Base-by-base conservation (phyloP, 2,888 invertebrate genomes). In the Phortica okadai region DNA sequence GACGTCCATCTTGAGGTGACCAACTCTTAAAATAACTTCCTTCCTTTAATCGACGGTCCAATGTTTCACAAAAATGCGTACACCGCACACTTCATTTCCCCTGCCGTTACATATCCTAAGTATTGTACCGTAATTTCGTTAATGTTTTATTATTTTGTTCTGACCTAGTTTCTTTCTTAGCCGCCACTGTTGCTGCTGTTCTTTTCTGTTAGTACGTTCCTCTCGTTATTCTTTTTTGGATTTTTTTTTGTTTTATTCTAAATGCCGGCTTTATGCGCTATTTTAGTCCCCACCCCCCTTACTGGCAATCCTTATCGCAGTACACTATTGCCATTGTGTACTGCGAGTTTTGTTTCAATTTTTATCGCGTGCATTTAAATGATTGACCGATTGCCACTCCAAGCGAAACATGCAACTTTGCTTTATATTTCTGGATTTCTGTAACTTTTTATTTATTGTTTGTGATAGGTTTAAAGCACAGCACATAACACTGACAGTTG, bases 111-210 rank as follows among this genome's bases (percentile, higher is more conserved):
- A 56, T 79, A 76, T 77, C 25, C 75, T 25, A 16, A 16, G 16
- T 82, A 88, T 84, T 72, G 85, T 82, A 82, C 83, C 79, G 84
- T 84, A 86, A 86, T 89, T 88, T 83, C 82, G 84, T 89, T 88
- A 87, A 88, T 89, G 86, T 84, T 86, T 89, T 86, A 86, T 87
- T 89, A 86, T 87, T 84, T 84, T 81, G 78, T 77, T 77, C 64
- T 88, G 88, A 88, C 88, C 88, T 81, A 86, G 83, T 84, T 86
- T 72, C 74, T 80, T 67, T 67, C 59, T 41, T 64, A 54, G 44
- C 10, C 8, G 72, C 72, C 54, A 33, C 64, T 64, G 50, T 50
- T 50, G 69, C 69, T 69, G 69, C 54, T 25, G 54, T n/a, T 72
- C 25, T 25, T 72, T 50, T 62, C 10, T 21, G 21, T 50, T 14